These are phyloP conservation scores for Drosophila kuntzei DNA, from an alignment of 2,888 invertebrate species.

Conservation along the genomic window DNA sequence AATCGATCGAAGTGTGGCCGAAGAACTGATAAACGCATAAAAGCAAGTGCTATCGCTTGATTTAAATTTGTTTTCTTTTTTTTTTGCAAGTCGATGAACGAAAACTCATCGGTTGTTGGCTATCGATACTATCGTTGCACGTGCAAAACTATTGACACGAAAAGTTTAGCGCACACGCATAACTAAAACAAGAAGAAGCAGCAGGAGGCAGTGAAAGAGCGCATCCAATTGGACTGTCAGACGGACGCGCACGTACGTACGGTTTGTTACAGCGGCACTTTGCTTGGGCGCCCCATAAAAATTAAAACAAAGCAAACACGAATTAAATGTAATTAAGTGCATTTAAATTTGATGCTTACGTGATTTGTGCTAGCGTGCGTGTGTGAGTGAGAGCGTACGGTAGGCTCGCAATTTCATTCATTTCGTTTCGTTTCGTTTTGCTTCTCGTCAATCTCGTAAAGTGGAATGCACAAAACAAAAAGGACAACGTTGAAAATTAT, in stretches of 20 bases:
- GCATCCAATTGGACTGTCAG: constrained; percentile 62
- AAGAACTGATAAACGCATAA: background rate
- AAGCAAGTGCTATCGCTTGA: constrained; percentile 10
- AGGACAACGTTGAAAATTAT: constrained; percentile 50
- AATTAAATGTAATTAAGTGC: constrained; percentile 72
- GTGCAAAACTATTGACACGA: constrained; percentile 60
- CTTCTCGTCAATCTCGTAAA: constrained; percentile 12
- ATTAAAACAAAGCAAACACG: constrained; percentile 57
- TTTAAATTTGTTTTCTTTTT: constrained; percentile 24
- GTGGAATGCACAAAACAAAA: constrained; percentile 45
- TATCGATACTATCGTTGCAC: constrained; percentile 65
- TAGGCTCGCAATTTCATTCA: constrained; percentile 53
- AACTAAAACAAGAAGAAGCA: constrained; percentile 53
- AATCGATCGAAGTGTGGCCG: constrained; percentile 35
- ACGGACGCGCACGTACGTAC: constrained; percentile 65
- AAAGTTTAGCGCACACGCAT: constrained; percentile 63
- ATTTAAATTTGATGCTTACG: constrained; percentile 72
- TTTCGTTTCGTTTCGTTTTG: constrained; percentile 28
- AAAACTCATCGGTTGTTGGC: constrained; percentile 9
- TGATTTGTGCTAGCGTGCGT: constrained; percentile 50
- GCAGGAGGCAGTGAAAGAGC: constrained; percentile 43
- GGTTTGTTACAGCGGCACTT: constrained; percentile 64
- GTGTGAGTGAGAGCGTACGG: constrained; percentile 28
- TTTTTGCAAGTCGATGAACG: constrained; percentile 36
- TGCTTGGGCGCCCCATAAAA: constrained; percentile 39